Percentiles rank a stretch among this genome's conserved stretches.
These are phyloP conservation scores for Neolamprologus tretocephalus DNA, from an alignment of 2,113 vertebrate species.

Conservation along the genomic window DNA sequence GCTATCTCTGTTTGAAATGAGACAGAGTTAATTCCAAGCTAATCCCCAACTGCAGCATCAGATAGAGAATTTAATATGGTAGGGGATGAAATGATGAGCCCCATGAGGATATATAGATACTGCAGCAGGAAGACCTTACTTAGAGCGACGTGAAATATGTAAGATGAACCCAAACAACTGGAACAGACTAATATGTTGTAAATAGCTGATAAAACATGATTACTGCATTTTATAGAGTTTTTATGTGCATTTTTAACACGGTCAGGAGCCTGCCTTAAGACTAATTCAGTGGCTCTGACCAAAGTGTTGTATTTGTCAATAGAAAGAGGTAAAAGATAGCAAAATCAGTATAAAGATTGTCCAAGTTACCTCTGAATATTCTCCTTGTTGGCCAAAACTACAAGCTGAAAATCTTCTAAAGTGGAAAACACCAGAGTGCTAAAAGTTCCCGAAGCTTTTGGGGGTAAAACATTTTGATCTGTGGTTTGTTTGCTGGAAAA, in stretches of 20 bases:
- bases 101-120: not conserved
- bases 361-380: not conserved
- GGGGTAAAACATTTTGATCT: not conserved
- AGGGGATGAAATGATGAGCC: not conserved
- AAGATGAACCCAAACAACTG: not conserved
- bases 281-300: not conserved
- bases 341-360: fast-evolving
- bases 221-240: not conserved
- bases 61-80: not conserved
- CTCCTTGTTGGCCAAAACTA: not conserved
- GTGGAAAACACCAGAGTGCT: not conserved
- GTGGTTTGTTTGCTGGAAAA: not conserved
- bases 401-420: not conserved
- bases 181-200: not conserved
- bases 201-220: not conserved
- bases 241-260: not conserved
- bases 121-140: not conserved
- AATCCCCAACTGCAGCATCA: not conserved
- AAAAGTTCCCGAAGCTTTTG: not conserved
- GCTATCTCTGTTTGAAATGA: not conserved
- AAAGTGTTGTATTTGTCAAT: not conserved
- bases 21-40: not conserved
- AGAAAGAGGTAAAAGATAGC: not conserved
- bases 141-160: not conserved
- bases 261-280: not conserved